phyloP scores from a whole-genome alignment of 1,140 invertebrate species.

The Sycophila sp. region DNA sequence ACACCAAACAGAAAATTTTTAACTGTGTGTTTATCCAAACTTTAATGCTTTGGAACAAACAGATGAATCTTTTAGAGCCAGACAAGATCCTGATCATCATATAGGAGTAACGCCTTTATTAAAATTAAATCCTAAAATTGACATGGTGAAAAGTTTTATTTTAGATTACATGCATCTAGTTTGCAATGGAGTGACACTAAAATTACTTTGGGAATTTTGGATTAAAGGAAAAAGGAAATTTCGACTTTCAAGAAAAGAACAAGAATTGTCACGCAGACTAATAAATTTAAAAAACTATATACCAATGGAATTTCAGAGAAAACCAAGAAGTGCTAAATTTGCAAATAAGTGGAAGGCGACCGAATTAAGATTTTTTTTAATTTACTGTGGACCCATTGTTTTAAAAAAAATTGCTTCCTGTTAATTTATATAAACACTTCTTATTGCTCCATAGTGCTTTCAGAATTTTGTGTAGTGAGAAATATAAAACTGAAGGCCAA shows the following conservation, averaged over 20 bases:
- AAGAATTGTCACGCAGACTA: constrained; percentile 5
- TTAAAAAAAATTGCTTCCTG: neutral
- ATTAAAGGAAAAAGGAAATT: neutral
- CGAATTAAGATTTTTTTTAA: constrained; percentile 7
- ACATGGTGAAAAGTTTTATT: constrained; percentile 22
- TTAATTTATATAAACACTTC: neutral
- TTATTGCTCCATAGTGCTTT: neutral
- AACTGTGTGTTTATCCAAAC: constrained; percentile 7
- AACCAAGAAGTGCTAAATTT: neutral
- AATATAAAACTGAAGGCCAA: neutral
- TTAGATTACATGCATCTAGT: constrained; percentile 32
- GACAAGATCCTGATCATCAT: constrained; percentile 20
- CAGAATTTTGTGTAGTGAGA: constrained; percentile 2
- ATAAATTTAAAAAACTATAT: constrained; percentile 21
- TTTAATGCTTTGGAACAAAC: constrained; percentile 8
- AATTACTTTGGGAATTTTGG: constrained; percentile 31
- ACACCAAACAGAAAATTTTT: no score
- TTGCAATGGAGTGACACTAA: constrained; percentile 26
- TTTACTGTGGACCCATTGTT: constrained; percentile 6
- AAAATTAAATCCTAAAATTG: neutral
- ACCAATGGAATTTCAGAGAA: constrained; percentile 22
- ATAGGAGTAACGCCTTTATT: constrained; percentile 7
- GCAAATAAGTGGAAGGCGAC: constrained; percentile 9
- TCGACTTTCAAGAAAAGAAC: neutral
- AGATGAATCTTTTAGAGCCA: constrained; percentile 19